Evolutionary conservation across 2,113 vertebrate genomes (phyloP), one percentile per base, ranked within the genome.

Genomic region (Hemibates koningsi): DNA sequence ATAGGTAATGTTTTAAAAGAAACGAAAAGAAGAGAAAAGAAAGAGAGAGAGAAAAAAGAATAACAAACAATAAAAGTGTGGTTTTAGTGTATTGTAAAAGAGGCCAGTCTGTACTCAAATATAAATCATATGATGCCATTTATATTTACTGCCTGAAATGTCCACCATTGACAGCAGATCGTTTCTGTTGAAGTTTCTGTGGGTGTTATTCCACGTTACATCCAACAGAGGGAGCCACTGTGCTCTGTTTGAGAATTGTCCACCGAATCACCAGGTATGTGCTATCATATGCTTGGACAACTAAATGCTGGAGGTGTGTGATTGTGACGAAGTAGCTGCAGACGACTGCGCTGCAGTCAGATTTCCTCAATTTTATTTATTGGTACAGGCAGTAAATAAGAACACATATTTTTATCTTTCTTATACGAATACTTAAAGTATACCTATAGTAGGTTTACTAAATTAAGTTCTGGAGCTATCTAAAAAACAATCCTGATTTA

Each of bases 171-270:
- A 48, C 14, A 76, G 21, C 14, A 5, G 41, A 48, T 11, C 71
- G 41, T 48, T 19, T 48, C 38, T 73, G 38, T 45, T 17, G 38
- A 73, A 7, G 21, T 45, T 27, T 87, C 11, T 36, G 17, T 53
- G 4, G 10, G 1, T 88, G 90, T 89, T 11, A 11, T 86, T 89
- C 2, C 68, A 68, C 3, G 4, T 59, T 6, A 17, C 1, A 45
- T 84, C 92, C 93, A 93, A 2, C 78, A 94, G 94, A 91, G 86
- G 0, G 92, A 29, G 16, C 43, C 45, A 91, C 57, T 87, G 81
- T 11, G 13, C n/a, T 61, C 6, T 41, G 8, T 78, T 5, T 80
- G 38, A 45, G 12, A 27, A 21, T 21, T 34, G 66, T 16, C 34
- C 45, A 52, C 11, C 9, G 17, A 11, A 9, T 17, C 80, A 17